A percentile compares a stretch with the other conserved stretches of the same genome.
phyloP scores from a whole-genome alignment of 2,888 invertebrate species.

The Ceratothoa steindachneri region DNA sequence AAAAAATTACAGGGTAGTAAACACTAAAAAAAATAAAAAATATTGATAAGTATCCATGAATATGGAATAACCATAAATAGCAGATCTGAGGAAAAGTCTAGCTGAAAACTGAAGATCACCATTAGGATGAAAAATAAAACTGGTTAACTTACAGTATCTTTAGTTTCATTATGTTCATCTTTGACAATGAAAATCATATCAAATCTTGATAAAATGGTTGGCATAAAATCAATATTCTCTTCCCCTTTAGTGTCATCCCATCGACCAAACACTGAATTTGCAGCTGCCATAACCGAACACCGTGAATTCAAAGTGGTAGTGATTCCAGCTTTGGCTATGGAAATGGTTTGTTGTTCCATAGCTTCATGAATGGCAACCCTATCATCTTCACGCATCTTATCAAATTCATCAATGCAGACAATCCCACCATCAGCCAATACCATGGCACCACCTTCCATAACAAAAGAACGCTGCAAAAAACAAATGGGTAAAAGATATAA shows the following conservation, averaged over 20 bases:
- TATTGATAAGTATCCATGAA: too few species aligned
- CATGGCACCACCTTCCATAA: conserved; percentile 99
- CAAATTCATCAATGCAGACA: conserved; percentile 99
- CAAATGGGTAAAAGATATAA: conserved; percentile 22
- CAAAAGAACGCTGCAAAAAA: conserved; percentile 73
- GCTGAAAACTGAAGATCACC: too few species aligned
- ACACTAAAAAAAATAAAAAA: too few species aligned
- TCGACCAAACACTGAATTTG: conserved; percentile 94
- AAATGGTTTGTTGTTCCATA: conserved; percentile 99
- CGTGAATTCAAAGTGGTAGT: conserved; percentile 97
- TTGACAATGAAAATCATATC: conserved; percentile 99
- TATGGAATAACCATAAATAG: too few species aligned
- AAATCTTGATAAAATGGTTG: conserved; percentile 98
- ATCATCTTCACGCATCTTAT: conserved; percentile 99
- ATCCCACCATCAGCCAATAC: conserved; percentile 98
- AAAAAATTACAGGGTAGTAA: too few species aligned
- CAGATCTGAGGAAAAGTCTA: too few species aligned
- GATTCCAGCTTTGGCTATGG: conserved; percentile 93
- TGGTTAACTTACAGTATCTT: conserved; percentile 77
- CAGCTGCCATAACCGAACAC: conserved; percentile 97
- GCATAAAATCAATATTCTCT: conserved; percentile 99
- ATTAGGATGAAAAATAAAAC: too few species aligned
- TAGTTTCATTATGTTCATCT: conserved; percentile 83
- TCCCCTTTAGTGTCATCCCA: conserved; percentile 99
- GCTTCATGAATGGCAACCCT: conserved; percentile 99